Percentiles rank a stretch among this genome's conserved stretches.
Conservation (phyloP, 2,888 invertebrate species). For the Amphipyra tragopoginis region DNA sequence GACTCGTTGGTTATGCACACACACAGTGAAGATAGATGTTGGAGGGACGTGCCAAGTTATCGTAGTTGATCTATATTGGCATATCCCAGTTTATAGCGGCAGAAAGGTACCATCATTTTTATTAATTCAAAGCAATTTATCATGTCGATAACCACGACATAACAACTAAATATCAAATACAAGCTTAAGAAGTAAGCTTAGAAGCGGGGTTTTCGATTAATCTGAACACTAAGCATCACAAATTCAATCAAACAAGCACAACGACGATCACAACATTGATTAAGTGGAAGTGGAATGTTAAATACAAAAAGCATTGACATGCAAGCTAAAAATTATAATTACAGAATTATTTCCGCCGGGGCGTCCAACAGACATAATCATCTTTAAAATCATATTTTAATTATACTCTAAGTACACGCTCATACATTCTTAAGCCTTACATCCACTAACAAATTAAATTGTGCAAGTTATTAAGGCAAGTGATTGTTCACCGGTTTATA, state of each 20-base stretch:
- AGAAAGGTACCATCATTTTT: too few relatives aligned
- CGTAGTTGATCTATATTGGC: too few relatives aligned
- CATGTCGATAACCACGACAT: not conserved
- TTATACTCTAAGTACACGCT: not conserved
- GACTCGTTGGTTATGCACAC: too few relatives aligned
- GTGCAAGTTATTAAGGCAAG: too few relatives aligned
- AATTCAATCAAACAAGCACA: not conserved
- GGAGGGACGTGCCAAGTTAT: too few relatives aligned
- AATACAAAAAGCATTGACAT: constrained; percentile 61
- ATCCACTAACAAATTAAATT: too few relatives aligned
- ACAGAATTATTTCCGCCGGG: constrained; percentile 41
- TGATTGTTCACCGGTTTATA: too few relatives aligned
- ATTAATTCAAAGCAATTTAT: not conserved
- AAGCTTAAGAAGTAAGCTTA: not conserved
- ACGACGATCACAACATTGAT: constrained; percentile 27
- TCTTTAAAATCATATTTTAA: constrained; percentile 60
- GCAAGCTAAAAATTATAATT: constrained; percentile 56
- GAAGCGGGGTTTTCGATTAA: constrained; percentile 8
- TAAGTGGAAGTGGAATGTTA: constrained; percentile 37
- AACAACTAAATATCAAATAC: not conserved
- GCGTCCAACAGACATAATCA: constrained; percentile 79
- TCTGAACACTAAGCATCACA: constrained; percentile 24
- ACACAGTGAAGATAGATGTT: too few relatives aligned
- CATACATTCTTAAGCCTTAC: too few relatives aligned
- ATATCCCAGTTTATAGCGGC: too few relatives aligned